These are phyloP conservation scores for Bolinopsis microptera DNA, from an alignment of 37 sponge, comb jelly and placozoan genomes.

Conservation along the genomic window DNA sequence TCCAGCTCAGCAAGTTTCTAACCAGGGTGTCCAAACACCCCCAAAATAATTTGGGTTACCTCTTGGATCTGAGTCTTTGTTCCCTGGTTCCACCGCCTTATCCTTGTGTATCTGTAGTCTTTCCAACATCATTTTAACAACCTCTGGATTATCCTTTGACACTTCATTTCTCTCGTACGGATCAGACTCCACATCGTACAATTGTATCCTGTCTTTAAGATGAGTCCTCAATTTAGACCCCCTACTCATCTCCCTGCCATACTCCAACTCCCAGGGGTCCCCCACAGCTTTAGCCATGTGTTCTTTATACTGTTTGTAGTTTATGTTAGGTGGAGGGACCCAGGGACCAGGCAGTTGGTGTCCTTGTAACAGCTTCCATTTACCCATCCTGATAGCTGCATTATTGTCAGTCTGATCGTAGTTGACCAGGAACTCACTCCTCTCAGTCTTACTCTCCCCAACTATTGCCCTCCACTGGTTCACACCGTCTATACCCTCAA, in stretches of 20 bases:
- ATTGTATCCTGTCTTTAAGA: not conserved
- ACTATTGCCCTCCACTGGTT: constrained; percentile 25
- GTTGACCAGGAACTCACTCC: constrained; percentile 41
- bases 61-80: not conserved
- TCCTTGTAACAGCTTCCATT: constrained; percentile 31
- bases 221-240: not conserved
- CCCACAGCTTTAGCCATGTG: not conserved
- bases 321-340: constrained; percentile 23
- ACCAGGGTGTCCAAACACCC: constrained; percentile 51
- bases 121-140: not conserved
- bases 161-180: constrained; percentile 28
- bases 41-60: constrained; percentile 1
- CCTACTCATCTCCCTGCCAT: not conserved
- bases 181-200: constrained; percentile 9
- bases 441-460: not conserved
- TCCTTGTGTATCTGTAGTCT: not conserved
- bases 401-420: not conserved
- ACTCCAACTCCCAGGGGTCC: not conserved
- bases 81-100: not conserved
- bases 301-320: not conserved
- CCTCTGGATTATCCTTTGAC: not conserved
- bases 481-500: constrained; percentile 28
- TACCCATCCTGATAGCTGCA: not conserved
- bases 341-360: not conserved
- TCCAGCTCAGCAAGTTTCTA: constrained; percentile 23